Conservation (phyloP, 2,888 invertebrate genomes). For the Brachyptera putata region DNA sequence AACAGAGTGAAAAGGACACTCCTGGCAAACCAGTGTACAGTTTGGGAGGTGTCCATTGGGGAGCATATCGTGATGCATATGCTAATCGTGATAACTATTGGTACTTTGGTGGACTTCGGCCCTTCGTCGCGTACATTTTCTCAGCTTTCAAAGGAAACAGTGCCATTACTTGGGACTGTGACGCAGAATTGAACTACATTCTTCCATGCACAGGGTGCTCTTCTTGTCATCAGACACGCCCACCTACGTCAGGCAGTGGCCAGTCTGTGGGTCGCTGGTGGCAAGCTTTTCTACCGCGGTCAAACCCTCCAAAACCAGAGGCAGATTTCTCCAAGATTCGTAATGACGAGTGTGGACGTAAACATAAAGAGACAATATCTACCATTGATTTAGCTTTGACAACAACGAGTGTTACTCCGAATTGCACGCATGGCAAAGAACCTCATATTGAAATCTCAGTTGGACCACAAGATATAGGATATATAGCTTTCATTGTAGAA, state of each 20-base stretch:
- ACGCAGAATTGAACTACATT: slow-evolving; percentile 68
- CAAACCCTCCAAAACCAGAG: slow-evolving; percentile 32
- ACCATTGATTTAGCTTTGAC: slow-evolving; percentile 59
- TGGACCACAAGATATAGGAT: slow-evolving; percentile 55
- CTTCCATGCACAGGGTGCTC: slow-evolving; percentile 79
- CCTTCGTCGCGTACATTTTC: slow-evolving; percentile 72
- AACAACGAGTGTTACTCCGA: too few species aligned
- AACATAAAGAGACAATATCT: slow-evolving; percentile 55
- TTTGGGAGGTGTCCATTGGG: slow-evolving; percentile 75
- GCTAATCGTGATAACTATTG: slow-evolving; percentile 77
- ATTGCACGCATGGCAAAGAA: slow-evolving; percentile 50
- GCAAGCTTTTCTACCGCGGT: slow-evolving; percentile 45
- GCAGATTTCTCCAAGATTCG: slow-evolving; percentile 49
- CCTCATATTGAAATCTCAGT: slow-evolving; percentile 53
- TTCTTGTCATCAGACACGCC: slow-evolving; percentile 55
- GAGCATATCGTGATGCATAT: slow-evolving; percentile 75
- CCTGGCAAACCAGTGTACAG: slow-evolving; percentile 72
- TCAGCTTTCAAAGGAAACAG: slow-evolving; percentile 56
- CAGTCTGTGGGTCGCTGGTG: slow-evolving; percentile 52
- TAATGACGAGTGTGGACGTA: slow-evolving; percentile 57
- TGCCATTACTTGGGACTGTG: slow-evolving; percentile 63
- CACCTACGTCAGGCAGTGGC: slow-evolving; percentile 39
- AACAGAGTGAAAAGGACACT: slow-evolving; percentile 38
- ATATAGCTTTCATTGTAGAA: slow-evolving; percentile 60
- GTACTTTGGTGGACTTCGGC: slow-evolving; percentile 76